These are phyloP conservation scores for Drosophila micromelanica DNA, from an alignment of 1,140 invertebrate species.

Conservation along the genomic window DNA sequence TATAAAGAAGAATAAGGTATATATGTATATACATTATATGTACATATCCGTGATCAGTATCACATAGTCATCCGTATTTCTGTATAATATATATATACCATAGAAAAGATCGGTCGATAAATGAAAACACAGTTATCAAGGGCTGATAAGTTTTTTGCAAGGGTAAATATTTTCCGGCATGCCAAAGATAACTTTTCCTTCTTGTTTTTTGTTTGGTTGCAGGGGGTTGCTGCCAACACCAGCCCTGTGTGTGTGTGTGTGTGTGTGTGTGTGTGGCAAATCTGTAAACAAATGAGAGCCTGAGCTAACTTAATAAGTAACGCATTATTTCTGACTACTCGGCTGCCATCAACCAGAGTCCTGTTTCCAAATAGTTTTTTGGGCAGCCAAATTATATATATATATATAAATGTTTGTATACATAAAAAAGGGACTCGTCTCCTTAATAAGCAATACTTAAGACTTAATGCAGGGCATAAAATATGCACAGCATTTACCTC, in stretches of 20 bases:
- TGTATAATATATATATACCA: too few relatives aligned
- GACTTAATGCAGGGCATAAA: constrained; percentile 80
- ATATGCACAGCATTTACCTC: constrained; percentile 74
- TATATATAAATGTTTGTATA: neutral
- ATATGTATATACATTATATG: too few relatives aligned
- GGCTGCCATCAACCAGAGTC: neutral
- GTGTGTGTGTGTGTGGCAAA: constrained; percentile 38
- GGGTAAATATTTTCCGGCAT: too few relatives aligned
- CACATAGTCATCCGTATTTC: too few relatives aligned
- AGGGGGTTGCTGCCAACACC: constrained; percentile 35
- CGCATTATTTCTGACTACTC: constrained; percentile 53
- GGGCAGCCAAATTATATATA: neutral
- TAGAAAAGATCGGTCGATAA: too few relatives aligned
- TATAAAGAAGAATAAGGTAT: too few relatives aligned
- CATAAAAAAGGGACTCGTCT: constrained; percentile 46
- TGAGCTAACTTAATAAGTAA: constrained; percentile 73
- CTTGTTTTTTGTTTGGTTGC: neutral
- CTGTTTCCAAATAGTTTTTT: constrained; percentile 26
- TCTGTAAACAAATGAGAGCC: constrained; percentile 71
- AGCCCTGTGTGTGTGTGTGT: constrained; percentile 15
- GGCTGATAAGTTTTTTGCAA: too few relatives aligned
- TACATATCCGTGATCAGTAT: too few relatives aligned
- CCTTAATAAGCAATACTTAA: constrained; percentile 79
- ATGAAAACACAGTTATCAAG: too few relatives aligned
- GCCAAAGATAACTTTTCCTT: too few relatives aligned